Conservation (phyloP, 2,797 vertebrate genomes). For the Synanceia verrucosa region DNA sequence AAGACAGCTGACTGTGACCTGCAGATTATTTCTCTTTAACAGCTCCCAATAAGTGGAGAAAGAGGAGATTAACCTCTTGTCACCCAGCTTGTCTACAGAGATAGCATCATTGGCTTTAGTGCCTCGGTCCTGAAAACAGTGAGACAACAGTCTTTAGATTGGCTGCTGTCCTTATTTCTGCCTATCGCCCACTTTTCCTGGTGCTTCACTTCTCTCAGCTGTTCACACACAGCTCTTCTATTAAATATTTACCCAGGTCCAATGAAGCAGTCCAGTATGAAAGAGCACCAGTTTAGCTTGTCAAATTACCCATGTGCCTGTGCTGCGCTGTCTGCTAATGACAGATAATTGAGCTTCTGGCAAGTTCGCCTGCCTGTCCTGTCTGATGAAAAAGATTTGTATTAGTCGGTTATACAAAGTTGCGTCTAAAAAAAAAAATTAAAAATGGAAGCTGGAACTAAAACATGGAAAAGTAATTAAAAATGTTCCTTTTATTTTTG, state of each 20-base stretch:
- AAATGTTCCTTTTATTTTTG: too few species aligned
- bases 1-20: conserved; percentile 31
- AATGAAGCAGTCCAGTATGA: conserved; percentile 87
- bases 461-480: not conserved
- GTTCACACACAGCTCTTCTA: conserved; percentile 85
- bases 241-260: conserved; percentile 90
- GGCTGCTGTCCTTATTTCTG: conserved; percentile 14
- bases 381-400: not conserved
- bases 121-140: not conserved
- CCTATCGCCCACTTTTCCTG: conserved; percentile 6
- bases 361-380: conserved; percentile 60
- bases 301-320: conserved; percentile 84
- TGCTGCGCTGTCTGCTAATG: conserved; percentile 81
- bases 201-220: conserved; percentile 77
- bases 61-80: conserved; percentile 48
- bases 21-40: conserved; percentile 44
- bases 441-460: not conserved
- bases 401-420: not conserved
- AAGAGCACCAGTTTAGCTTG: conserved; percentile 88
- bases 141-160: conserved; percentile 2
- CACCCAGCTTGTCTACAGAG: conserved; percentile 11
- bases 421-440: not conserved
- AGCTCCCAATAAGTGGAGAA: conserved; percentile 49
- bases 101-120: conserved; percentile 12
- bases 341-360: conserved; percentile 88